phyloP scores from a whole-genome alignment of 1,140 invertebrate genomes.

The Calephelis virginiensis region DNA sequence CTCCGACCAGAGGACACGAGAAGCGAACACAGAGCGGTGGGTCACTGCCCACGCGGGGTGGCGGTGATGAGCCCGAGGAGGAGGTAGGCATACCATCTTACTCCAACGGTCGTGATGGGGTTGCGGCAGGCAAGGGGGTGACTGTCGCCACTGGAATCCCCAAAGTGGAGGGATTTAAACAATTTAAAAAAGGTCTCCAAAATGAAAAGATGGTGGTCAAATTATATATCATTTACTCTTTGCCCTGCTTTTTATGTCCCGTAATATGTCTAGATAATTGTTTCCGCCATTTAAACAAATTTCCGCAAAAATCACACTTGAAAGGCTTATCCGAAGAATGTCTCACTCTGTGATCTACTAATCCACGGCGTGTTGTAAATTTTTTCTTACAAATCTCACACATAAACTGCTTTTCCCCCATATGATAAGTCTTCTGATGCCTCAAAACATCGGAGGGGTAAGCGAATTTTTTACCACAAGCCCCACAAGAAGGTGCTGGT shows the following conservation, averaged over 20 bases:
- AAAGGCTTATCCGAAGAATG: conserved; percentile 22
- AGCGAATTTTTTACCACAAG: conserved; percentile 42
- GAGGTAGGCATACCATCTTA: no score
- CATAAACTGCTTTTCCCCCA: conserved; percentile 36
- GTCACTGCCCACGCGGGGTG: no score
- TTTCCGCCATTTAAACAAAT: conserved; percentile 46
- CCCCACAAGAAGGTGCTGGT: conserved; percentile 37
- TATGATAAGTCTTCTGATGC: conserved; percentile 38
- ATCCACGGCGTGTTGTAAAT: conserved; percentile 35
- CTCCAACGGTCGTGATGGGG: no score
- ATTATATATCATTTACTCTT: no score
- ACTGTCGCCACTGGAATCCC: no score
- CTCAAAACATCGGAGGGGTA: conserved; percentile 36
- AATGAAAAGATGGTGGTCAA: no score
- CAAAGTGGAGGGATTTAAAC: no score
- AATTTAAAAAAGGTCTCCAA: no score
- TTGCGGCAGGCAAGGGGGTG: no score
- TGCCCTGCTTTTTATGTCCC: conserved; percentile 65
- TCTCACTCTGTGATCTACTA: conserved; percentile 60
- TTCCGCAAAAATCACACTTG: conserved; percentile 68
- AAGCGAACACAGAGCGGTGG: no score
- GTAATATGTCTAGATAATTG: conserved; percentile 21
- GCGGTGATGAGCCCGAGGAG: no score
- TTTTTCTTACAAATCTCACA: conserved; percentile 39
- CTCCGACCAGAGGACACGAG: no score